Percentiles rank a stretch among this genome's conserved stretches.
These are phyloP conservation scores for Myrmophylax atrothorax DNA, from an alignment of 2,113 vertebrate genomes.

Conservation along the genomic window DNA sequence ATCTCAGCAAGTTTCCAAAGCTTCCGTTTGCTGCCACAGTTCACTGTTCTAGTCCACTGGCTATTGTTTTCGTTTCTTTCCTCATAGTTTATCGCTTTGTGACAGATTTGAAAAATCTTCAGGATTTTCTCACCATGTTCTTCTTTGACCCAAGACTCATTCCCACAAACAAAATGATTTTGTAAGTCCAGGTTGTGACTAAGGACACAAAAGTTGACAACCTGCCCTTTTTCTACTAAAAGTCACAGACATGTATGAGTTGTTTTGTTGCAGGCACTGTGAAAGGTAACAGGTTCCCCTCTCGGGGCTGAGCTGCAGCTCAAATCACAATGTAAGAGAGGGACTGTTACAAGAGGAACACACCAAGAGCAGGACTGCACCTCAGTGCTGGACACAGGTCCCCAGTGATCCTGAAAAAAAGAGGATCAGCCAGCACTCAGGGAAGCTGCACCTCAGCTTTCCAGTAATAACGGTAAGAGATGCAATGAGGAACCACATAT, in stretches of 20 bases:
- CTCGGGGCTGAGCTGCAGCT: neutral
- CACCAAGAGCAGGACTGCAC: neutral
- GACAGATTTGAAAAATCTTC: neutral
- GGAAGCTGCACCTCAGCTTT: neutral
- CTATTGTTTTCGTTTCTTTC: neutral
- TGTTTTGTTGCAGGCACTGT: neutral
- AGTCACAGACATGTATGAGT: too few species aligned
- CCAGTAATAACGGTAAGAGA: neutral
- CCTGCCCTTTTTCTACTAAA: neutral
- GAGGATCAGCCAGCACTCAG: neutral
- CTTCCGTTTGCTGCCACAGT: neutral
- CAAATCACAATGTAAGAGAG: neutral
- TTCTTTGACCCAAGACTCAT: neutral
- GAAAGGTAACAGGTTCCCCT: neutral
- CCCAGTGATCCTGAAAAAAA: neutral
- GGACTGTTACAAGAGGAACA: neutral
- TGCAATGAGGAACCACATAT: neutral
- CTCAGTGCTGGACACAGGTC: fast-evolving
- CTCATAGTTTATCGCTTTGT: neutral
- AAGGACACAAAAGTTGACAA: neutral
- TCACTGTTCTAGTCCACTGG: neutral
- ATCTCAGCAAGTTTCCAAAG: neutral
- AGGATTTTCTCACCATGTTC: neutral
- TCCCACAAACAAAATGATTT: neutral
- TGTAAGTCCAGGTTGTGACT: neutral